Evolutionary conservation across 2,888 invertebrate species (phyloP), one percentile per base, ranked within the genome.

Genomic region (Oscheius sp.): DNA sequence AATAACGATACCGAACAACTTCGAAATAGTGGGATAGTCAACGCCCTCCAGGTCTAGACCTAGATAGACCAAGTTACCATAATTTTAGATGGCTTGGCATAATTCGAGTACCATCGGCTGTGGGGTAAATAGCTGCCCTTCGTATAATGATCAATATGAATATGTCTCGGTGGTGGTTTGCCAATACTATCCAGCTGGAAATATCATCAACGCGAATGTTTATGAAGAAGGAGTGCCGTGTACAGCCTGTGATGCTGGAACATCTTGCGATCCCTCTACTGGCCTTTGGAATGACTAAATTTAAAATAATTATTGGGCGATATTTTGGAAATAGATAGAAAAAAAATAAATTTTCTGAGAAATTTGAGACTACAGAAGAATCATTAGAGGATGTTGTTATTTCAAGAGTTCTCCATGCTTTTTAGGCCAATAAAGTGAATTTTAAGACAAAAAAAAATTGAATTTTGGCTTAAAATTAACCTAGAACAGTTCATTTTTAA

Each of bases 41-140:
- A 75, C 39, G 75, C 72, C 34, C 72, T 72, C 23, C 75, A 75
- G 70, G 70, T n/a, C n/a, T n/a, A n/a, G n/a, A n/a, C n/a, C n/a
- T n/a, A n/a, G n/a, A n/a, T n/a, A n/a, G n/a, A n/a, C n/a, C n/a
- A n/a, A n/a, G n/a, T n/a, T n/a, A n/a, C n/a, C n/a, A n/a, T n/a
- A n/a, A n/a, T n/a, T n/a, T n/a, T n/a, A n/a, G n/a, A n/a, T 72
- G 71, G 74, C 69, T 17, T 74, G 74, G 74, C 66, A 65, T 2
- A 58, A 63, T 10, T 66, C 72, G 3, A 55, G 45, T 20, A 37
- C 45, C 15, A 55, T 75, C 29, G 74, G 74, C n/a, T 75, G 74
- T 64, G 74, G 74, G 37, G 64, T 71, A 1, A 70, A 68, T 10
- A 67, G 50, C 25, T 75, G 74, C 39, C 65, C 69, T 23, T 57